Evolutionary conservation across 2,888 invertebrate species (phyloP).

Genomic region (Galeopsomyia nigrocyanea): DNA sequence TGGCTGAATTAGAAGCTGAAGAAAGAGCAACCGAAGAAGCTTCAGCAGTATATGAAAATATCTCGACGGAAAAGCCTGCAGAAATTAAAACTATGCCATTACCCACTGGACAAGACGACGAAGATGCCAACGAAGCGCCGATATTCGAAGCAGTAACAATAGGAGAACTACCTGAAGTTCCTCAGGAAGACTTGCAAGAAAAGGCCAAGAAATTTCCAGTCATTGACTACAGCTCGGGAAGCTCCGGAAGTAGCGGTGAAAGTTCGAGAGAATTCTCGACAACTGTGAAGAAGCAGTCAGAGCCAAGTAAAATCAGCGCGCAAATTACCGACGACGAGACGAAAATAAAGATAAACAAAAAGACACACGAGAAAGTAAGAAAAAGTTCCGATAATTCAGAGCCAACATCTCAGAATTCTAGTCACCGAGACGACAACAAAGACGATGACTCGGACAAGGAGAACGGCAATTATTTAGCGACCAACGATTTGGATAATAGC

Average conservation of each 20-base stretch:
- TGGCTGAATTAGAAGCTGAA: slow-evolving; percentile 67
- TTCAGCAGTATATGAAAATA: slow-evolving; percentile 48
- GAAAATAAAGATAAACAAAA: slow-evolving; percentile 53
- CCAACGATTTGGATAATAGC: slow-evolving; percentile 14
- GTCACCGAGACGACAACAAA: slow-evolving; percentile 29
- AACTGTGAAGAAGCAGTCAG: slow-evolving; percentile 51
- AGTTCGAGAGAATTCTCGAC: slow-evolving; percentile 54
- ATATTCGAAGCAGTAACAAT: slow-evolving; percentile 61
- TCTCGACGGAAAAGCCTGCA: slow-evolving; percentile 27
- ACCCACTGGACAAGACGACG: slow-evolving; percentile 51
- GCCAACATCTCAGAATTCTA: slow-evolving; percentile 27
- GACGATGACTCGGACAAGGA: slow-evolving; percentile 40
- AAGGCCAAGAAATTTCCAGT: slow-evolving; percentile 61
- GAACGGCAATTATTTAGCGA: slow-evolving; percentile 38
- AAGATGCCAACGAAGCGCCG: slow-evolving; percentile 61
- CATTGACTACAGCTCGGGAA: slow-evolving; percentile 57
- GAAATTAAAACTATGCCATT: slow-evolving; percentile 46
- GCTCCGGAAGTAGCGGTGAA: slow-evolving; percentile 47
- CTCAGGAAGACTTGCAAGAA: slow-evolving; percentile 57
- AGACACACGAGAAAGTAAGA: slow-evolving; percentile 49
- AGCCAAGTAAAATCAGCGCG: slow-evolving; percentile 50
- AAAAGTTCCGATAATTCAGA: slow-evolving; percentile 50
- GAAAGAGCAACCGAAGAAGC: slow-evolving; percentile 57
- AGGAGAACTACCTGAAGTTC: slow-evolving; percentile 58
- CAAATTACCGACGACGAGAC: slow-evolving; percentile 53